Base-by-base conservation (phyloP, 2,888 invertebrate genomes). In the Priocnemis perturbator region DNA sequence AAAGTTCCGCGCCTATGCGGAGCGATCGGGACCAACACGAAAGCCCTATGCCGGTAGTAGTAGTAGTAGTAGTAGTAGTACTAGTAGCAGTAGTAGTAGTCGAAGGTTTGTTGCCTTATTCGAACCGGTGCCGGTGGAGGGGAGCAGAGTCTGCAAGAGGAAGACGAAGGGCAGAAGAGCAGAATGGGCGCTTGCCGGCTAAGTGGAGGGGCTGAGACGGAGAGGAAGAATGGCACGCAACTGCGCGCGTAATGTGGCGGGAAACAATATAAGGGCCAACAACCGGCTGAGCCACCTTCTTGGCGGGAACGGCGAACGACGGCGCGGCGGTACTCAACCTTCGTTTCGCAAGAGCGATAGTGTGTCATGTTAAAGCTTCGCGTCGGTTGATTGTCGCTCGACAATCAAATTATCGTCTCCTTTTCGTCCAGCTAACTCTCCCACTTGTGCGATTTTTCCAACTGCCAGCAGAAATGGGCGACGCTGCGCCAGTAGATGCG, bases 181-280 rank as follows among this genome's bases (percentile, higher is more conserved):
- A 37, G 64, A 53, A 37, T 37, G 37, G 37, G 11, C 37, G 37
- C 37, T 37, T 9, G 37, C 7, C 37, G 37, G 37, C 37, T 63
- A 60, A 60, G 47, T 23, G 7, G 21, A 30, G 37, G 37, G 37
- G 37, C 37, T 37, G 37, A 37, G 37, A 37, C 11, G 3, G 26
- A 23, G 47, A 47, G 52, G 56, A 30, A 37, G 57, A 57, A 57
- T 20, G 57, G 57, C 57, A 65, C 73, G 74, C 73, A 69, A 59
- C 60, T 82, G 85, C 85, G 83, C 81, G 80, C 83, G 82, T 84
- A 81, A 19, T 67, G 69, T 81, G 84, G 85, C 85, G 85, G 85
- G 85, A 85, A 85, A 81, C 78, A 78, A 81, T 78, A 73, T 78
- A 73, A 74, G 75, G 82, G 79, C 79, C 77, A 81, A 81, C 75